Conservation (phyloP, 2,888 invertebrate species). For the Lumbricus terrestris region DNA sequence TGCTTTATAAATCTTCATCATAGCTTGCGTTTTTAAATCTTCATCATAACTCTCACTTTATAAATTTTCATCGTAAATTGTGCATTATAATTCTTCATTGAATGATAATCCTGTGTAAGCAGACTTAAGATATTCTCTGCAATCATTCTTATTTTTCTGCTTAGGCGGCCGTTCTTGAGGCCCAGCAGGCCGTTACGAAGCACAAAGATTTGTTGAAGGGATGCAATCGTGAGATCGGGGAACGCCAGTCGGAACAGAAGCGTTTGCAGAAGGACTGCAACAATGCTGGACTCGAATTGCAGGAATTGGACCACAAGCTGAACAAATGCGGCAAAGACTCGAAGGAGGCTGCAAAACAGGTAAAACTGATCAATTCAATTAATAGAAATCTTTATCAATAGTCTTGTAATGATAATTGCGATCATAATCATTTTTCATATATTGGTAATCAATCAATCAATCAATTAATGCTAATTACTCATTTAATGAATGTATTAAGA, state of each 20-base stretch:
- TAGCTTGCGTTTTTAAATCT: too few species aligned
- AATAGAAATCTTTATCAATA: too few species aligned
- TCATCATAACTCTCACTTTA: too few species aligned
- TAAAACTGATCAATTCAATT: background rate
- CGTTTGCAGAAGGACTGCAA: slow-evolving; percentile 49
- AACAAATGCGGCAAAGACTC: slow-evolving; percentile 63
- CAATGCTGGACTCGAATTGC: slow-evolving; percentile 55
- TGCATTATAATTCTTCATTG: background rate
- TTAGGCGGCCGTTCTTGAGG: slow-evolving; percentile 51
- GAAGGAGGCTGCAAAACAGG: slow-evolving; percentile 66
- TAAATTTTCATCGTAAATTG: too few species aligned
- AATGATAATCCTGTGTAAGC: background rate
- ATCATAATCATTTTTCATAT: too few species aligned
- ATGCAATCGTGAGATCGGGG: slow-evolving; percentile 54
- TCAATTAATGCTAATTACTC: too few species aligned
- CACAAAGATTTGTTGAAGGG: slow-evolving; percentile 54
- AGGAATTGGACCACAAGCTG: slow-evolving; percentile 59
- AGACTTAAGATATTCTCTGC: background rate
- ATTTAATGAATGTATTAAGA: too few species aligned
- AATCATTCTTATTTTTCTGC: background rate
- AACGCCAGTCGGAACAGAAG: slow-evolving; percentile 46
- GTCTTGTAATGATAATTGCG: too few species aligned
- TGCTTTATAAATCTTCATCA: too few species aligned
- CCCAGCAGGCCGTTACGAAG: slow-evolving; percentile 51
- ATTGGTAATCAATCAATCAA: too few species aligned